phyloP scores from a whole-genome alignment of 2,888 invertebrate species.

The Oligia latruncula region DNA sequence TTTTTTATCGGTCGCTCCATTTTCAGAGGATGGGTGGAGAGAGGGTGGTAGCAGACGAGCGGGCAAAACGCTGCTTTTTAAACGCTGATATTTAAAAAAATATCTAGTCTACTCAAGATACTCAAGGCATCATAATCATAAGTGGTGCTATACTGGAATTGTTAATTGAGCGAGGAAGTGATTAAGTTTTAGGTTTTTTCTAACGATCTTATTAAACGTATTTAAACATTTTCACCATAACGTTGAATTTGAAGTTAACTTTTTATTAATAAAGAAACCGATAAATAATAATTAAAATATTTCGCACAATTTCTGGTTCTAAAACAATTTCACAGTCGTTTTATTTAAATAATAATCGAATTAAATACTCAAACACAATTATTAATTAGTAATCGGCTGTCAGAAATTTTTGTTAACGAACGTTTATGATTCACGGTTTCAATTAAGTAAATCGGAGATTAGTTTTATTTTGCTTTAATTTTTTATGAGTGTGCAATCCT shows the following conservation, averaged over 20 bases:
- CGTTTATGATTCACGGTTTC: constrained; percentile 69
- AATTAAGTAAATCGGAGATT: constrained; percentile 68
- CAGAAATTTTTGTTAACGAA: constrained; percentile 65
- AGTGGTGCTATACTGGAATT: constrained; percentile 17
- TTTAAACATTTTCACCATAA: constrained; percentile 56
- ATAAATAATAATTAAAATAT: constrained; percentile 59
- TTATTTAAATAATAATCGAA: constrained; percentile 63
- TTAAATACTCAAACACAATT: constrained; percentile 67
- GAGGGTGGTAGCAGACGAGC: constrained; percentile 73
- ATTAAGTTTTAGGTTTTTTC: constrained; percentile 46
- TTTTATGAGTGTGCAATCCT: constrained; percentile 48
- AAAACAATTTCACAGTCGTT: constrained; percentile 68
- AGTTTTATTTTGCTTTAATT: constrained; percentile 63
- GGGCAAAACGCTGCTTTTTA: constrained; percentile 68
- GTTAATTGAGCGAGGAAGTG: constrained; percentile 42
- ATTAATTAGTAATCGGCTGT: constrained; percentile 65
- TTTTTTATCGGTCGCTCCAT: constrained; percentile 90
- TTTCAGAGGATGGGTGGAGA: constrained; percentile 88
- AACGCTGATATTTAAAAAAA: constrained; percentile 18
- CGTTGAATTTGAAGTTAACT: constrained; percentile 52
- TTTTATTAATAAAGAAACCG: constrained; percentile 46
- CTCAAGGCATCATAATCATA: neutral
- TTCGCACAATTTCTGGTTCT: constrained; percentile 65
- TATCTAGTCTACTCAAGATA: constrained; percentile 9
- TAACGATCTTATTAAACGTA: constrained; percentile 43